These are phyloP conservation scores for Steinernema hermaphroditum DNA, from an alignment of 2,888 invertebrate species.

Conservation along the genomic window DNA sequence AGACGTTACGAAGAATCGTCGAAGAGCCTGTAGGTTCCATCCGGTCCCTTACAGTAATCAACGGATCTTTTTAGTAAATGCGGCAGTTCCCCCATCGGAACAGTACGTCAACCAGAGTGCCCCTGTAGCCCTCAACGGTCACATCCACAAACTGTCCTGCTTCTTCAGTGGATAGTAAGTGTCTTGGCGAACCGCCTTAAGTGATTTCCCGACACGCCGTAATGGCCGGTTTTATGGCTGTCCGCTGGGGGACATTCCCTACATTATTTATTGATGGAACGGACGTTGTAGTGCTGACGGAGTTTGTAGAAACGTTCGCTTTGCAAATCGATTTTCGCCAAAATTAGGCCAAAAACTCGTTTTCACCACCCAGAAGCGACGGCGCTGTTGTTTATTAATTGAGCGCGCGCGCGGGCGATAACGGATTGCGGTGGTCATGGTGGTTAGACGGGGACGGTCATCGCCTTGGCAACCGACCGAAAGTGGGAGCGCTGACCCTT, in stretches of 20 bases:
- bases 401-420: conserved; percentile 6
- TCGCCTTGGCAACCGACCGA: conserved; percentile 17
- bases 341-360: conserved; percentile 31
- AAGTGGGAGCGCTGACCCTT: background rate
- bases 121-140: conserved; percentile 64
- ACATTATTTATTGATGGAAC: conserved; percentile 22
- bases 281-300: background rate
- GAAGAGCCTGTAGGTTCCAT: conserved; percentile 35
- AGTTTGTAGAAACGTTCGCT: conserved; percentile 21
- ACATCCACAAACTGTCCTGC: conserved; percentile 68
- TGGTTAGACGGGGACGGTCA: conserved; percentile 23
- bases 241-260: background rate
- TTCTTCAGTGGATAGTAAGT: conserved; percentile 70
- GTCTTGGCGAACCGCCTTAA: conserved; percentile 30
- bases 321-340: conserved; percentile 9
- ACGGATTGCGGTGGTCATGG: conserved; percentile 17
- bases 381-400: conserved; percentile 23
- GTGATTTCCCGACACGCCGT: conserved; percentile 11
- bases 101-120: conserved; percentile 65
- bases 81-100: conserved; percentile 46
- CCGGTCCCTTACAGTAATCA: background rate
- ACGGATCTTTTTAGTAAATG: conserved; percentile 26
- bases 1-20: conserved; percentile 33
- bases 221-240: conserved; percentile 18
- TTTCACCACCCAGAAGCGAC: background rate